Conservation (phyloP, 2,888 invertebrate genomes). For the Leucoptera coffeella region DNA sequence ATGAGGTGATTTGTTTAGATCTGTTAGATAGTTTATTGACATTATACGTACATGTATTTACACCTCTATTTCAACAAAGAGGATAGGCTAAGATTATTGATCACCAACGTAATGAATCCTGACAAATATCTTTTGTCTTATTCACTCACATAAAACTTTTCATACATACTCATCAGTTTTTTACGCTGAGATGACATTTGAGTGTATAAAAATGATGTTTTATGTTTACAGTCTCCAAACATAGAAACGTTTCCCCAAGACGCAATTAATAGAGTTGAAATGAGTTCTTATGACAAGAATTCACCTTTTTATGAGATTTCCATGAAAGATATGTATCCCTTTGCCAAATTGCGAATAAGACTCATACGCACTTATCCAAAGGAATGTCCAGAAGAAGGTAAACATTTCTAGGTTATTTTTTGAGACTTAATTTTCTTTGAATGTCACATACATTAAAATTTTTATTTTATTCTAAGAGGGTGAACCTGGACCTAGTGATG, state of each 20-base stretch:
- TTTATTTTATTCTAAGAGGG: not conserved
- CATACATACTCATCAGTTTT: too few species aligned
- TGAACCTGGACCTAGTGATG: not conserved
- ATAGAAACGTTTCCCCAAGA: conserved; percentile 32
- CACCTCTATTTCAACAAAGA: too few species aligned
- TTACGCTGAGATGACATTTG: too few species aligned
- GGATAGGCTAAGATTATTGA: too few species aligned
- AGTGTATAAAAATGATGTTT: not conserved
- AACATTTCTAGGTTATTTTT: not conserved
- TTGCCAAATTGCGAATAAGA: conserved; percentile 27
- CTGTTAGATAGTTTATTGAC: too few species aligned
- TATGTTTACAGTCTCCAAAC: conserved; percentile 33
- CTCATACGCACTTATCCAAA: conserved; percentile 26
- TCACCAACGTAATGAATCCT: too few species aligned
- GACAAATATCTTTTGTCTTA: too few species aligned
- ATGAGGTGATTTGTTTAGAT: too few species aligned
- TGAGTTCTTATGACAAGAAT: conserved; percentile 33
- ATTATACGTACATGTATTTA: too few species aligned
- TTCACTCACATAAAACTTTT: too few species aligned
- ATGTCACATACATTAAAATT: too few species aligned
- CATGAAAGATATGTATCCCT: conserved; percentile 32
- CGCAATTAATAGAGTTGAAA: conserved; percentile 22
- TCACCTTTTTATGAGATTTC: conserved; percentile 36
- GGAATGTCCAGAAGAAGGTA: conserved; percentile 13
- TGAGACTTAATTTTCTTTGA: not conserved